Conservation (phyloP, 2,797 vertebrate species). For the Percopsis omiscomaycus region DNA sequence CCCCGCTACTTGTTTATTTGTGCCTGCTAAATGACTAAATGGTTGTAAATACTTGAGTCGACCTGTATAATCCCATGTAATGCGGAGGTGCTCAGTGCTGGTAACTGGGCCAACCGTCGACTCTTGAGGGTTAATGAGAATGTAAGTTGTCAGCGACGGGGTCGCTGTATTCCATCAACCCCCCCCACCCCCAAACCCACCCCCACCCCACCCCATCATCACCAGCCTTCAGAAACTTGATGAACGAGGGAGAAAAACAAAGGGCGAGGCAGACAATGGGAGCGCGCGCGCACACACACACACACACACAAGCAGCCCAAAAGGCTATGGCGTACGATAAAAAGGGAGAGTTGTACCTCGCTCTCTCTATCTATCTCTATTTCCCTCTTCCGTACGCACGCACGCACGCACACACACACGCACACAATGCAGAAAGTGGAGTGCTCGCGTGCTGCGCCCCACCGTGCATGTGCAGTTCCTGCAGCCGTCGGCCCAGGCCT, state of each 20-base stretch:
- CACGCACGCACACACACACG: slow-evolving; percentile 18
- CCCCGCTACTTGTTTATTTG: no score
- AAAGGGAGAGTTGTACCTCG: background rate
- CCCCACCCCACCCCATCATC: background rate
- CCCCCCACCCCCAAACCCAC: slow-evolving; percentile 4
- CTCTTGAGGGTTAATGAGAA: slow-evolving; percentile 53
- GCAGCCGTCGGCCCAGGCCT: slow-evolving; percentile 95
- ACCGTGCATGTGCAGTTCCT: slow-evolving; percentile 98
- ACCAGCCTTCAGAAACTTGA: slow-evolving; percentile 40
- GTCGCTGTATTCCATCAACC: slow-evolving; percentile 28
- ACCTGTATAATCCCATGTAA: slow-evolving; percentile 47
- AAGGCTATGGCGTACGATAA: background rate
- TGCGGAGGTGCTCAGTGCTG: slow-evolving; percentile 41
- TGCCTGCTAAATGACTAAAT: background rate
- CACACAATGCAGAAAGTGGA: slow-evolving; percentile 6
- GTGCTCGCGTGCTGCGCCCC: slow-evolving; percentile 54
- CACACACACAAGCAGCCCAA: background rate
- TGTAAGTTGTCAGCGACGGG: slow-evolving; percentile 45
- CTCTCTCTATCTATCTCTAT: no score
- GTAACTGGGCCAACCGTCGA: slow-evolving; percentile 52
- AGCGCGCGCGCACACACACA: slow-evolving; percentile 12
- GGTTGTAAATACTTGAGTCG: slow-evolving; percentile 49
- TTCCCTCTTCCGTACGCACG: background rate
- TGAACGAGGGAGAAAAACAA: slow-evolving; percentile 49
- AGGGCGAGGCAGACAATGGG: slow-evolving; percentile 35